Conservation (phyloP, 2,888 invertebrate genomes). For the Lithosia quadra region DNA sequence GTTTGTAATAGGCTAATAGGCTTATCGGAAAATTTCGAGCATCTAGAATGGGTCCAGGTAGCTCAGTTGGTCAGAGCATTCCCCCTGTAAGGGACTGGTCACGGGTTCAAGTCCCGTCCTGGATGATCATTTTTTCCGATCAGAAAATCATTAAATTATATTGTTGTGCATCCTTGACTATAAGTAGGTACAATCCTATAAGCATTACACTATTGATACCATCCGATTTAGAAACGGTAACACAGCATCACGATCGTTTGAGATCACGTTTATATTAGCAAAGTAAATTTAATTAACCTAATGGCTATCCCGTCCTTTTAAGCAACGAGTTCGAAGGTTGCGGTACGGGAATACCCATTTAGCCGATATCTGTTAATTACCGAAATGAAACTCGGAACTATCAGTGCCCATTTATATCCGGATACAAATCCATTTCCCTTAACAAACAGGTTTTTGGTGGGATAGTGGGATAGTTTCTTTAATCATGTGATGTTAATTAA, state of each 20-base stretch:
- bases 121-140: too few species aligned
- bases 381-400: slow-evolving; percentile 1
- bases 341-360: slow-evolving; percentile 1
- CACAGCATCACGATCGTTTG: neutral
- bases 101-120: too few species aligned
- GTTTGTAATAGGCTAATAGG: too few species aligned
- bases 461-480: neutral
- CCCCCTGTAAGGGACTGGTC: too few species aligned
- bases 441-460: neutral
- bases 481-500: neutral
- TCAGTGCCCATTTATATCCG: neutral
- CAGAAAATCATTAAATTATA: too few species aligned
- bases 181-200: too few species aligned
- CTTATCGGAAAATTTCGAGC: too few species aligned
- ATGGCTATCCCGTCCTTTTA: neutral
- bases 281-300: slow-evolving; percentile 4
- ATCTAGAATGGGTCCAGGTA: too few species aligned
- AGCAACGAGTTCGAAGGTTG: slow-evolving; percentile 1
- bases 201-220: neutral
- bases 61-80: too few species aligned
- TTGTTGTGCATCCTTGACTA: too few species aligned
- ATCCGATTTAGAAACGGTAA: neutral
- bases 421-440: neutral
- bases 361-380: slow-evolving; percentile 4
- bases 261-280: neutral